Evolutionary conservation across 1,140 invertebrate genomes (phyloP), one percentile per base, ranked within the genome.

Genomic region (Drosophila grimshawi): DNA sequence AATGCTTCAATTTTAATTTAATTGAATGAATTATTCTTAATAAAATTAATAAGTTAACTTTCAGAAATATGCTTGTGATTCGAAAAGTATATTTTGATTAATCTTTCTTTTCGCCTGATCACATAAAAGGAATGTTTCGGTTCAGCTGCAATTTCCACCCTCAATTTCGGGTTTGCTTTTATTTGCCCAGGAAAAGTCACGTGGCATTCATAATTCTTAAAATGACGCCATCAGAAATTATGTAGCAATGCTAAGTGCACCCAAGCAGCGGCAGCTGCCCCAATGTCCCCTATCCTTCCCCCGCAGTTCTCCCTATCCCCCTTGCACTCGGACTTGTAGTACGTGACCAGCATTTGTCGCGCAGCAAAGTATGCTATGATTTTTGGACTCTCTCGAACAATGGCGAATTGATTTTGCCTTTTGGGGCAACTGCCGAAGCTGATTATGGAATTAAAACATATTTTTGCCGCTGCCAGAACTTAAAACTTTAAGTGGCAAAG

Each of bases 201-300:
- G 90, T 91, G 90, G 90, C 90, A 88, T 91, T 91, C 90, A 91
- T 91, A 91, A 91, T 91, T 91, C 90, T 91, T 91, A 91, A 83
- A 91, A 91, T 79, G 85, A 76, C 86, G 90, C 83, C 76, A 86
- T 79, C 83, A 83, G 66, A 86, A 88, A 86, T 86, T 82, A 86
- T 86, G 83, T 86, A 82, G 83, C 83, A 88, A 83, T 88, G 83
- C 85, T 86, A 86, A 86, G 83, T 86, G 83, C 83, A 86, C 85
- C 80, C 83, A 79, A 82, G 79, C 76, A 71, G 53, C 59, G 60
- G 52, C 72, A 86, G 75, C 81, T 78, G 82, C 70, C 59, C 41
- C 67, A 27, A n/a, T 52, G 60, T 49, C 52, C 5, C 29, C n/a
- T 37, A 8, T 1, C 37, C 29, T 30, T 6, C 43, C 2, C 57